phyloP scores from a whole-genome alignment of 2,113 vertebrate genomes.

The Sinocyclocheilus anshuiensis region DNA sequence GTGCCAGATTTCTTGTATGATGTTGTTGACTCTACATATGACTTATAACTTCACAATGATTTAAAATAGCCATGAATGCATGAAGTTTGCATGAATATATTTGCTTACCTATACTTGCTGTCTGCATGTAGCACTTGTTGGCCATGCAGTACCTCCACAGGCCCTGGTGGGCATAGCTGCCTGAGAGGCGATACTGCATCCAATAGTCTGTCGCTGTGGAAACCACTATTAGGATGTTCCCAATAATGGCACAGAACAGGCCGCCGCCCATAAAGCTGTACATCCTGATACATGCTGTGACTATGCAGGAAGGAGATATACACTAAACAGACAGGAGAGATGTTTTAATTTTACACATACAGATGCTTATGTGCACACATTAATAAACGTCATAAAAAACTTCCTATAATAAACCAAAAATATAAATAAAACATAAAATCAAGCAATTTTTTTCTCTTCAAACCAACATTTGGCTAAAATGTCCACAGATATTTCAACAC shows the following conservation, averaged over 20 bases:
- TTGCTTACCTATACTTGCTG: slow-evolving; percentile 81
- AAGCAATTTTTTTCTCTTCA: neutral
- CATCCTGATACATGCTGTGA: slow-evolving; percentile 71
- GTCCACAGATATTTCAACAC: no score
- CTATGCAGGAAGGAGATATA: slow-evolving; percentile 14
- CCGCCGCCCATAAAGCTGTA: slow-evolving; percentile 88
- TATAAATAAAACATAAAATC: neutral
- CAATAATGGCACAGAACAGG: slow-evolving; percentile 84
- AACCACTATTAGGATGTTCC: slow-evolving; percentile 82
- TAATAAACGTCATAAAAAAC: neutral
- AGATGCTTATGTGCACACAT: neutral
- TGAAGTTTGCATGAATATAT: neutral
- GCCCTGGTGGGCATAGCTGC: slow-evolving; percentile 84
- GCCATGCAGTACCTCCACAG: slow-evolving; percentile 85
- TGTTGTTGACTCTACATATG: neutral
- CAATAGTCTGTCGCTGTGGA: slow-evolving; percentile 68
- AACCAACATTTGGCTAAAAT: neutral
- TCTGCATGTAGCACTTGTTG: slow-evolving; percentile 85
- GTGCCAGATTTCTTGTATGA: neutral
- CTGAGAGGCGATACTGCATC: slow-evolving; percentile 86
- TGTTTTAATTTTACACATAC: neutral
- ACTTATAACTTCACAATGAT: neutral
- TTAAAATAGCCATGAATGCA: neutral
- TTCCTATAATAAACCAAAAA: neutral
- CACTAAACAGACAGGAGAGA: slow-evolving; percentile 17